Base-by-base conservation (phyloP, 2,113 vertebrate species). In the Pungitius pungitius region DNA sequence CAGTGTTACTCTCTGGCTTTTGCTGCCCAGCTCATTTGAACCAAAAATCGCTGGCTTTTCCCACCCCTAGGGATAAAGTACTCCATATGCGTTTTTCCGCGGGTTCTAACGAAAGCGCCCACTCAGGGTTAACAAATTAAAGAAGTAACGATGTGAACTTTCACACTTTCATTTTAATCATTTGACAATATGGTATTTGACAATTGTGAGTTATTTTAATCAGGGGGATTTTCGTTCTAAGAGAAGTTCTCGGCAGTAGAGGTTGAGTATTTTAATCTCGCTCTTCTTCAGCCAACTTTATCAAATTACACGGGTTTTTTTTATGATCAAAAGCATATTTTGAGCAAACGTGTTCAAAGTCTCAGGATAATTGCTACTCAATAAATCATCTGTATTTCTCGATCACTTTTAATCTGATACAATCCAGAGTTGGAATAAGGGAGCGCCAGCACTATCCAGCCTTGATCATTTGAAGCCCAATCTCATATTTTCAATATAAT, bases 301-400 rank as follows among this genome's bases (percentile, higher is more conserved):
- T 66, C 47, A 62, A 11, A 80, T 78, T 24, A 67, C 12, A 22
- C 18, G 20, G n/a, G 66, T 51, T 4, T 54, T 51, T 52, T 12
- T 26, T 59, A 51, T 22, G 30, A 49, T 40, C 0, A 18, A 51
- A 67, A 24, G 51, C 24, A 49, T 59, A 13, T 58, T 37, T 43
- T 27, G 6, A 20, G 27, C 8, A 0, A 13, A 20, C 20, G 6
- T 24, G 24, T 33, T 26, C 8, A 17, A 40, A 18, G n/a, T 40
- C 47, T 20, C 27, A 30, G 37, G 61, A 56, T 42, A 66, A 54
- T 22, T 52, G 20, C 30, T 47, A 57, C 35, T 22, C 30, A 8
- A 61, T 73, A 30, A 43, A 70, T 75, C 9, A 55, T 43, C 59
- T 22, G 24, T 8, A 26, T 56, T 49, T 40, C 27, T 27, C 3